phyloP scores from a whole-genome alignment of 2,113 vertebrate species.

The Aviceda subcristata region DNA sequence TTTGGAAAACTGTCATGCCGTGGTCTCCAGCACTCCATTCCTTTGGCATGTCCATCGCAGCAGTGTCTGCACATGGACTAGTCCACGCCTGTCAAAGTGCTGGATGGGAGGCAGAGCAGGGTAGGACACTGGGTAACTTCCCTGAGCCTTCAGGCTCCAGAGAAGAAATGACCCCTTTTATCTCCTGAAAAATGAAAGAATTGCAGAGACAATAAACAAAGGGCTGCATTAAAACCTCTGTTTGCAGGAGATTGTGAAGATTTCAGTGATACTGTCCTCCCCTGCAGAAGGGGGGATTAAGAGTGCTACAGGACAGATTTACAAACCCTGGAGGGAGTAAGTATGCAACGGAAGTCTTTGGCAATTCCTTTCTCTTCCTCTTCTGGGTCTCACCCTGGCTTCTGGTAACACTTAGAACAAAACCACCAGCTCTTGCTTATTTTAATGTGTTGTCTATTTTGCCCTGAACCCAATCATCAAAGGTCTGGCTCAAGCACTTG shows the following conservation, averaged over 20 bases:
- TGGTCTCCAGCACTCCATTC: not conserved
- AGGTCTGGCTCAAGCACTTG: not conserved
- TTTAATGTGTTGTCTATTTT: not conserved
- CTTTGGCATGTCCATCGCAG: not conserved
- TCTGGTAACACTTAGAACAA: constrained; percentile 18
- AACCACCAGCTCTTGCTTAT: constrained; percentile 1
- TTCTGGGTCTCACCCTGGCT: not conserved
- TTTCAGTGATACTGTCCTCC: not conserved
- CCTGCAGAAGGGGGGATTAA: constrained; percentile 3
- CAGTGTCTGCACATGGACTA: not conserved
- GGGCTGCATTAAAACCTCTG: constrained; percentile 9
- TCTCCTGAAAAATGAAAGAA: not conserved
- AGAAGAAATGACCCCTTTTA: not conserved
- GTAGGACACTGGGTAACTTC: not conserved
- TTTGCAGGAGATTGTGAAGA: not conserved
- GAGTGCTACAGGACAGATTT: not conserved
- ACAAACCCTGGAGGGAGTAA: not conserved
- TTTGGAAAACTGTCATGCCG: not conserved
- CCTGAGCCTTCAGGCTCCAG: not conserved
- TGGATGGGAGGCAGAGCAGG: not conserved
- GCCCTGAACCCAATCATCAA: constrained; percentile 4
- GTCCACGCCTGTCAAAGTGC: not conserved
- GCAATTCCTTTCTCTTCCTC: constrained; percentile 12
- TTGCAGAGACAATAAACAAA: constrained; percentile 33
- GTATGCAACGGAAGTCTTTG: constrained; percentile 5